phyloP scores from a whole-genome alignment of 2,888 invertebrate genomes.

The Ennomos erosarius region DNA sequence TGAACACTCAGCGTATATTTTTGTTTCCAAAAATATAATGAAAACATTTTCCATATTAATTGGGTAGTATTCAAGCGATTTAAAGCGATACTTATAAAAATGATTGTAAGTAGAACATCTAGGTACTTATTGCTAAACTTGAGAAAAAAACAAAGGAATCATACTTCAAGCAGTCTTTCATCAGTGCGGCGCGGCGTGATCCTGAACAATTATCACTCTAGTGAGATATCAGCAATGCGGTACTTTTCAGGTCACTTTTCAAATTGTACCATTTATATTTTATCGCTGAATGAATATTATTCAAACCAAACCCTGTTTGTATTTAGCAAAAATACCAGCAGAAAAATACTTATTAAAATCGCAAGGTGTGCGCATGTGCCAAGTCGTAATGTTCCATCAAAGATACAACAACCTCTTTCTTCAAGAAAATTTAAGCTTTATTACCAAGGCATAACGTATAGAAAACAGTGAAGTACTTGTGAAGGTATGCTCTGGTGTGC shows the following conservation, averaged over 20 bases:
- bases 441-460: neutral
- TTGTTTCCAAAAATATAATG: conserved; percentile 45
- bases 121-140: conserved; percentile 1
- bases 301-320: too few species aligned
- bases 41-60: conserved; percentile 10
- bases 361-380: conserved; percentile 47
- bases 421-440: conserved; percentile 20
- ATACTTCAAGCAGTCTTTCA: too few species aligned
- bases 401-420: neutral
- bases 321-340: conserved; percentile 10
- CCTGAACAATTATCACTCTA: too few species aligned
- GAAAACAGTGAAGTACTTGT: neutral
- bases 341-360: conserved; percentile 39
- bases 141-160: conserved; percentile 22
- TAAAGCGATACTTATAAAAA: neutral
- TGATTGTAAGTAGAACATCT: neutral
- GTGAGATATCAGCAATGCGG: too few species aligned
- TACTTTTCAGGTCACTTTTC: too few species aligned
- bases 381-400: conserved; percentile 26
- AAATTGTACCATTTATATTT: too few species aligned
- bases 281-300: too few species aligned
- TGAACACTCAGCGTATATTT: conserved; percentile 49
- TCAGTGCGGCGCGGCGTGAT: too few species aligned
- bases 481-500: conserved; percentile 35
- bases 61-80: conserved; percentile 7